Base-by-base conservation (phyloP, 2,888 invertebrate genomes). In the Carcina quercana region DNA sequence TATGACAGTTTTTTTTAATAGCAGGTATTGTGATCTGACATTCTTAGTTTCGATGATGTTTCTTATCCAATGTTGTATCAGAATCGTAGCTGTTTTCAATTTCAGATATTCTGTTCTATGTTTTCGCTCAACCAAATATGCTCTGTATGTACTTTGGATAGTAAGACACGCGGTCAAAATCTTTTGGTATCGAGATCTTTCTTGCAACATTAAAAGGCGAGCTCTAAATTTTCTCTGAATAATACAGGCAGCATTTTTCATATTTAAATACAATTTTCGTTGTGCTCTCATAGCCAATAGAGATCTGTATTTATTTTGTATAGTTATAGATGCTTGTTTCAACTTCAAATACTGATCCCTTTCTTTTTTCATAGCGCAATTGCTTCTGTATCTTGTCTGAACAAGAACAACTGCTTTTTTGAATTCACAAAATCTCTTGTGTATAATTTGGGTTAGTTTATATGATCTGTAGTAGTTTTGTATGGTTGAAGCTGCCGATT, bases 251-350 rank as follows among this genome's bases (percentile, higher is more conserved):
- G 69, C 43, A 37, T 45, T 38, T 15, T 42, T 48, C 17, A 65
- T 31, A 25, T 57, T 44, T 27, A 55, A 13, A 48, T 68, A 86
- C 1, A 30, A 8, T 12, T 53, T 32, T 40, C 67, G 64, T 21
- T 72, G 51, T 15, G 13, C 45, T 37, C 60, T 63, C 74, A 74
- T 78, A 1, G 50, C 40, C 1, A 62, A 30, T 2, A 61, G 44
- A 1, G 69, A 64, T 47, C 65, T 73, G 50, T 74, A 86, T 53
- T 64, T 68, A 15, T 43, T 47, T 50, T 87, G 86, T 14, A 86
- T 15, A 2, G 38, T 32, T 12, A 62, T 35, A 4, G 52, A 51
- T 2, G 66, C 47, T 3, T 47, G 41, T 48, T 58, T 79, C 8
- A 65, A 39, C 14, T 50, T 49, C 3, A 76, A 40, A 42, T 64